These are phyloP conservation scores for Cladorhizidae sp. DNA, from an alignment of 37 sponge, comb jelly and placozoan species.

Conservation along the genomic window DNA sequence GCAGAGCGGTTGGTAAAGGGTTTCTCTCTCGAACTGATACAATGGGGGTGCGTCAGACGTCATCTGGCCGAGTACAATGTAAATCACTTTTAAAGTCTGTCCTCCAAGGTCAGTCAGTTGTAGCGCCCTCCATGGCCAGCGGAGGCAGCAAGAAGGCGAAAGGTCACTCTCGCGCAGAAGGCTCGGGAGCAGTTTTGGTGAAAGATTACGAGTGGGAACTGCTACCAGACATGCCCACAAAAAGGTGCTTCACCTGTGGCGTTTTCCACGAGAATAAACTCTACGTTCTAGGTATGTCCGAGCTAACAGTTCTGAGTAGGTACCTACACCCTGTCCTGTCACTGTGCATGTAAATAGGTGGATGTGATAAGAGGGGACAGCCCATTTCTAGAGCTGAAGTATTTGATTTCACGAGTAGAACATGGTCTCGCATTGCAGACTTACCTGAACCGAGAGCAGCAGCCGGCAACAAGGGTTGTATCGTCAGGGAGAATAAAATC, in stretches of 20 bases:
- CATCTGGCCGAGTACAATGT: too few species aligned
- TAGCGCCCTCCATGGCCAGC: too few species aligned
- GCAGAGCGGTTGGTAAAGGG: too few species aligned
- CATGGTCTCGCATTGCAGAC: conserved; percentile 57
- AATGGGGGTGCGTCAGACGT: too few species aligned
- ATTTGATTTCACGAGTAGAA: conserved; percentile 49
- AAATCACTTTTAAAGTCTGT: too few species aligned
- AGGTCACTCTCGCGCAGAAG: neutral
- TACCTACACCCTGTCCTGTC: too few species aligned
- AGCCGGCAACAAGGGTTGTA: conserved; percentile 1
- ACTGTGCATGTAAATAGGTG: conserved; percentile 33
- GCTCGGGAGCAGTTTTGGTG: neutral
- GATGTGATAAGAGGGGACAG: conserved; percentile 49
- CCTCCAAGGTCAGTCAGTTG: too few species aligned
- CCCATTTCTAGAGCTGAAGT: conserved; percentile 63
- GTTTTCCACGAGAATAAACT: conserved; percentile 59
- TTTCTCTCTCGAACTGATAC: too few species aligned
- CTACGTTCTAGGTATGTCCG: conserved; percentile 55
- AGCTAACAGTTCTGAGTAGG: too few species aligned
- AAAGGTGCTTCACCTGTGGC: conserved; percentile 48
- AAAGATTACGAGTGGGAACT: conserved; percentile 60
- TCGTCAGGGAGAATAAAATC: conserved; percentile 59
- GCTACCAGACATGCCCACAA: conserved; percentile 62
- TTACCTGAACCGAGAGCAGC: conserved; percentile 62
- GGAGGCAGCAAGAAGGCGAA: neutral